Conservation (phyloP, 2,888 invertebrate genomes). For the Cryptops parisi region DNA sequence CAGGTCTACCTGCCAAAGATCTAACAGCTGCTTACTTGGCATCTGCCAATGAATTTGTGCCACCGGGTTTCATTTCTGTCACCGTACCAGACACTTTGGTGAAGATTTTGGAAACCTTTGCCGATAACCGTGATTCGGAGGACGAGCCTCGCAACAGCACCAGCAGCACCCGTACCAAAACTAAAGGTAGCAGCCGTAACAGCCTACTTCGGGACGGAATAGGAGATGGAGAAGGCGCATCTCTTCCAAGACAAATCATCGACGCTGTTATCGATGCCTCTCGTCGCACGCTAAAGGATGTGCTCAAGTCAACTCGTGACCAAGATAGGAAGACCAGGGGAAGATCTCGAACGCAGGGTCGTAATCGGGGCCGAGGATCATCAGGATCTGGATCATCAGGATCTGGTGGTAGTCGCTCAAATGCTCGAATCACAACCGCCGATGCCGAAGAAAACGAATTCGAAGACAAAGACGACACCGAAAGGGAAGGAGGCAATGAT, state of each 20-base stretch:
- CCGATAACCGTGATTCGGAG: not conserved
- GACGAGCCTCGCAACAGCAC: not conserved
- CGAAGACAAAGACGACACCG: slow-evolving; percentile 5
- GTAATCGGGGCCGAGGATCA: not conserved
- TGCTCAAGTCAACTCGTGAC: slow-evolving; percentile 2
- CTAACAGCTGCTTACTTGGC: slow-evolving; percentile 12
- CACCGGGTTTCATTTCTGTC: slow-evolving; percentile 13
- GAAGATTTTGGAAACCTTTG: slow-evolving; percentile 7
- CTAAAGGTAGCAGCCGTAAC: not conserved
- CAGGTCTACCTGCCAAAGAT: slow-evolving; percentile 8
- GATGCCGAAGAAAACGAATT: slow-evolving; percentile 10
- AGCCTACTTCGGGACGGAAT: not conserved
- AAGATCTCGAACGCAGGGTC: not conserved
- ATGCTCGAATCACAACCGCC: slow-evolving; percentile 3
- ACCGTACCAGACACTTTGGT: slow-evolving; percentile 9
- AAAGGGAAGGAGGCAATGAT: not conserved
- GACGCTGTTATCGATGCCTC: slow-evolving; percentile 9
- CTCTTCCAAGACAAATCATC: slow-evolving; percentile 4
- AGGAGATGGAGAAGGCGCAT: slow-evolving; percentile 2
- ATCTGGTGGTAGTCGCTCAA: not conserved
- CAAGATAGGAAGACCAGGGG: not conserved
- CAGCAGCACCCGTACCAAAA: not conserved
- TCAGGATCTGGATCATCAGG: too few relatives aligned
- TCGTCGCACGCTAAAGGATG: slow-evolving; percentile 2
- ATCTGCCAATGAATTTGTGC: slow-evolving; percentile 5